Base-by-base conservation (phyloP, 2,888 invertebrate genomes). In the Acleris sparsana region DNA sequence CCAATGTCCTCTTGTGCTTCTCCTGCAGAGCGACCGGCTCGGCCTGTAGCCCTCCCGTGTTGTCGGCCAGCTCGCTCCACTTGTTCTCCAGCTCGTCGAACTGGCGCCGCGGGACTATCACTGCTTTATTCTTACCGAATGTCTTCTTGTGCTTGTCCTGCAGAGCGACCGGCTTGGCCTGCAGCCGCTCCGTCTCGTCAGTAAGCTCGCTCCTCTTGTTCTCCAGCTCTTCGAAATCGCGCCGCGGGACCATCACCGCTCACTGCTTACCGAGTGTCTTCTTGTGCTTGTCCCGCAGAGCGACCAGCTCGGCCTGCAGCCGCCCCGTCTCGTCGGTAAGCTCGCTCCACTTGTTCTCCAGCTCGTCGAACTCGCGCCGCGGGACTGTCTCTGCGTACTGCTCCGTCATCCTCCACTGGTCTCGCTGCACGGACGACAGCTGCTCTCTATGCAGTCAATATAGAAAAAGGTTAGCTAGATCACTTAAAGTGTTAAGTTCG, bases 351-450 rank as follows among this genome's bases (percentile, higher is more conserved):
- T 83, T 82, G 1, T 84, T 74, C 48, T 88, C 86, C 48, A 93
- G 73, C 2, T 69, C 62, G 60, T 93, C 93, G 71, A 83, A 82
- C 51, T 90, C 84, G 0, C 90, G 78, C n/a, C 85, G 83, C 1
- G 93, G 93, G 1, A 93, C 91, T 1, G 88, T 87, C 51, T 89
- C 91, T 0, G 87, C 78, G 71, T 92, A 93, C 67, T 91, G 88
- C 3, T 92, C 93, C 0, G 76, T 80, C 82, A 87, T 87, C 64
- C 80, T 84, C 62, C 81, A 87, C 3, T 92, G 73, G 48, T 90
- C 82, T 1, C 75, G 77, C 68, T 92, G 91, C 0, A 89, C 86
- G 48, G 77, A 69, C 1, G 92, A 81, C 4, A 93, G 73, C 66
- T 88, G 90, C 64, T 92, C 90, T 66, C 93, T 93, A 72, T 16